Evolutionary conservation across 2,797 vertebrate species (phyloP).

Genomic region (Vipera ursinii): DNA sequence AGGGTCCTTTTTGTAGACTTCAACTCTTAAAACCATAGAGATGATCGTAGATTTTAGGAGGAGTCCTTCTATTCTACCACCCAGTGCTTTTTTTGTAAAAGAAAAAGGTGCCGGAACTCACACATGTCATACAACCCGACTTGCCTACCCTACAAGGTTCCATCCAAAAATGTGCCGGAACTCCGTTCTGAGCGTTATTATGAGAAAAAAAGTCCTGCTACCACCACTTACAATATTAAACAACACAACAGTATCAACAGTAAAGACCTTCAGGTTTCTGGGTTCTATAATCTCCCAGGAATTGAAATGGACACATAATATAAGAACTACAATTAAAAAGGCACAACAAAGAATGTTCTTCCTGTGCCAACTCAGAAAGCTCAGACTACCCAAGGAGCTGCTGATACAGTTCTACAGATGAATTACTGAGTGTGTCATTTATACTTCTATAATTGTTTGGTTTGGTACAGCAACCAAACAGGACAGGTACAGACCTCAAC

Average conservation of each 20-base stretch:
- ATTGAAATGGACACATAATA: neutral
- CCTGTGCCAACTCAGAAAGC: neutral
- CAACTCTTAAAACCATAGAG: neutral
- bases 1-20: neutral
- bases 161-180: no score
- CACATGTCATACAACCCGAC: no score
- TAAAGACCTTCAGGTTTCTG: neutral
- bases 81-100: no score
- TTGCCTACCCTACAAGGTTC: no score
- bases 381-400: neutral
- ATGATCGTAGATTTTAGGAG: neutral
- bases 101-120: no score
- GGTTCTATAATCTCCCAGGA: neutral
- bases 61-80: neutral
- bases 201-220: neutral
- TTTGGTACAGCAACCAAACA: neutral
- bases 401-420: neutral
- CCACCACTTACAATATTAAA: neutral
- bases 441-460: neutral
- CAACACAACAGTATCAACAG: neutral
- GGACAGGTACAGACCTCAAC: neutral
- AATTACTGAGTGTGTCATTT: neutral
- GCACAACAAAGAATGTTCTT: neutral
- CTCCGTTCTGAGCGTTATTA: no score
- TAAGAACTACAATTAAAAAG: neutral